A percentile compares a stretch with the other conserved stretches of the same genome.
phyloP scores from a whole-genome alignment of 2,888 invertebrate species.

The Cephus nigrinus region DNA sequence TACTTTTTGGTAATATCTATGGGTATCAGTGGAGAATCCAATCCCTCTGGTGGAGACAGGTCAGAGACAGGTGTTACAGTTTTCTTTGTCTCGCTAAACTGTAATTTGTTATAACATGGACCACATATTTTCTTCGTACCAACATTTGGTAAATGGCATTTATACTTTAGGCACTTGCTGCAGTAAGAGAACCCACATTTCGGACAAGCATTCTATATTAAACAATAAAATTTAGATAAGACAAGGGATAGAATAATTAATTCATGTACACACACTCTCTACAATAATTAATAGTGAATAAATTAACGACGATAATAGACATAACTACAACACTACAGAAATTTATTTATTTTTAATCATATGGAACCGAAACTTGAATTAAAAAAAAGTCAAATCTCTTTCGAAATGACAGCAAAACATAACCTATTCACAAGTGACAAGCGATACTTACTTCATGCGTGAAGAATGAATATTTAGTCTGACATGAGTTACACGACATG shows the following conservation, averaged over 20 bases:
- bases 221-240: slow-evolving; percentile 24
- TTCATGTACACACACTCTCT: slow-evolving; percentile 4
- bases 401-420: slow-evolving; percentile 10
- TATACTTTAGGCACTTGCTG: slow-evolving; percentile 81
- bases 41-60: slow-evolving; percentile 27
- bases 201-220: slow-evolving; percentile 82
- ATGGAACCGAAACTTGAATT: neutral
- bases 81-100: slow-evolving; percentile 26
- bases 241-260: slow-evolving; percentile 1
- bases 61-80: slow-evolving; percentile 13
- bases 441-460: slow-evolving; percentile 75
- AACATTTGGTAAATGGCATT: slow-evolving; percentile 73
- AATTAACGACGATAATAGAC: neutral
- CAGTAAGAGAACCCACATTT: slow-evolving; percentile 88
- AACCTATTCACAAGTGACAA: slow-evolving; percentile 1
- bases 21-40: slow-evolving; percentile 40
- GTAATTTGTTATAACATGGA: slow-evolving; percentile 67
- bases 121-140: slow-evolving; percentile 77
- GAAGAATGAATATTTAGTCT: slow-evolving; percentile 77
- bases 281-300: slow-evolving; percentile 5
- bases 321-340: neutral
- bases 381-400: slow-evolving; percentile 4
- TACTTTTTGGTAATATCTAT: slow-evolving; percentile 54
- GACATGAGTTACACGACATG: slow-evolving; percentile 82
- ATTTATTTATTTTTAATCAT: slow-evolving; percentile 1